phyloP scores from a whole-genome alignment of 2,113 vertebrate genomes.

The Chaenocephalus aceratus region DNA sequence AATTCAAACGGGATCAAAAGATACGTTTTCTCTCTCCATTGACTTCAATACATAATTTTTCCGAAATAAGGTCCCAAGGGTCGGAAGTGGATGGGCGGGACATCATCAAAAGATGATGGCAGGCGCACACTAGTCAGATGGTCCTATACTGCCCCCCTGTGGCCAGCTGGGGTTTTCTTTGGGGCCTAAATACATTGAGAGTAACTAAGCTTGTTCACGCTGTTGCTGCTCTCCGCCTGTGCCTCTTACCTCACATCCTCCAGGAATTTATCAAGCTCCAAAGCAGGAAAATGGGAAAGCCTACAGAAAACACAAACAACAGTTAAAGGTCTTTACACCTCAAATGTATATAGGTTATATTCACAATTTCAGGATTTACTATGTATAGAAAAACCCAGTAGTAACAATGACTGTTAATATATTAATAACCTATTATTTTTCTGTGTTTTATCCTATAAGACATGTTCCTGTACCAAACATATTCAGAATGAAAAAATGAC shows the following conservation, averaged over 20 bases:
- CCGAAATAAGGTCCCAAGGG: too few species aligned
- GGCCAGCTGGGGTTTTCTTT: slow-evolving; percentile 7
- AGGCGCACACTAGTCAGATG: neutral
- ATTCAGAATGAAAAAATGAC: neutral
- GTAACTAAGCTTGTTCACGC: neutral
- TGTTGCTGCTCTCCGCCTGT: neutral
- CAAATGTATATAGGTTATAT: too few species aligned
- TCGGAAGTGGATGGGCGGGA: too few species aligned
- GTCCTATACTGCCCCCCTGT: slow-evolving; percentile 59
- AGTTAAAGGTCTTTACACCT: neutral
- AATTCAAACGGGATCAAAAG: too few species aligned
- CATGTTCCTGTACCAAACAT: neutral
- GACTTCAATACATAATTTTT: too few species aligned
- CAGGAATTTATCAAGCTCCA: slow-evolving; percentile 97
- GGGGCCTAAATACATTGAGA: neutral
- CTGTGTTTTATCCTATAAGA: too few species aligned
- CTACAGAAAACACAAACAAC: slow-evolving; percentile 72
- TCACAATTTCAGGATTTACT: too few species aligned
- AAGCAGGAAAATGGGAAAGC: slow-evolving; percentile 94
- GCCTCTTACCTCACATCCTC: slow-evolving; percentile 94
- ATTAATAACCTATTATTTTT: too few species aligned
- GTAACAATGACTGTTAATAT: too few species aligned
- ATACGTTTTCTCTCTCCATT: too few species aligned
- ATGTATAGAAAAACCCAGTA: too few species aligned
- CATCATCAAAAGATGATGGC: too few species aligned